phyloP scores from a whole-genome alignment of 2,888 invertebrate genomes.

The Biston betularia region DNA sequence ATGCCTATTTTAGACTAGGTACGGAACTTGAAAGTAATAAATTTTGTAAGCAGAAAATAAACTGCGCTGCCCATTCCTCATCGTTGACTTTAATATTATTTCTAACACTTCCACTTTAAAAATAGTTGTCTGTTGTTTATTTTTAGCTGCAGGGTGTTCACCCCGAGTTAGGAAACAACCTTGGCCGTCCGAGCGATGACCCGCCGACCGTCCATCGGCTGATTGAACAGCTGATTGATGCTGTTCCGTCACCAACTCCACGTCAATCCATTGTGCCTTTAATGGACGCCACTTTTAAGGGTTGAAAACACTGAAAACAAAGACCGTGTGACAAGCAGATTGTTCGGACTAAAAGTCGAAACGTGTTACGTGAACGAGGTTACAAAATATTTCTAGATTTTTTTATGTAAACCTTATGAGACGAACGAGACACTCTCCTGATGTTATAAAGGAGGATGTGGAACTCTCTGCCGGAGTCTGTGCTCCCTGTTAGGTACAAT shows the following conservation, averaged over 20 bases:
- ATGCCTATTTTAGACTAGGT: background rate
- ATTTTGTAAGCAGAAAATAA: background rate
- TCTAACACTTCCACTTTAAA: background rate
- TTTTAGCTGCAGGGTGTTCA: slow-evolving; percentile 18
- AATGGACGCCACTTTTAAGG: slow-evolving; percentile 11
- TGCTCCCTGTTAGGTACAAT: no score
- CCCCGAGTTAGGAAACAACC: slow-evolving; percentile 10
- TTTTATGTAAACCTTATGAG: no score
- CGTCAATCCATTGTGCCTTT: slow-evolving; percentile 21
- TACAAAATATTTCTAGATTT: no score
- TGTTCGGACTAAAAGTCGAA: background rate
- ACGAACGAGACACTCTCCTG: no score
- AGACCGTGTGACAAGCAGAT: background rate
- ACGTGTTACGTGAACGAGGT: no score
- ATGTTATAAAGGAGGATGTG: no score
- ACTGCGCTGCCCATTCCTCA: background rate
- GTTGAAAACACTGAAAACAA: slow-evolving; percentile 16
- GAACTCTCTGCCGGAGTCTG: no score
- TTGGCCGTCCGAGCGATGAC: slow-evolving; percentile 29
- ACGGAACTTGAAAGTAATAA: background rate
- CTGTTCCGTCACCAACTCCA: slow-evolving; percentile 28
- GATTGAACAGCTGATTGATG: slow-evolving; percentile 44
- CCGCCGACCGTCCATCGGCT: slow-evolving; percentile 34
- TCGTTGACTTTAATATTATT: background rate
- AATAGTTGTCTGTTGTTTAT: slow-evolving; percentile 13